Conservation (phyloP, 2,888 invertebrate genomes). For the Cybosia mesomella region DNA sequence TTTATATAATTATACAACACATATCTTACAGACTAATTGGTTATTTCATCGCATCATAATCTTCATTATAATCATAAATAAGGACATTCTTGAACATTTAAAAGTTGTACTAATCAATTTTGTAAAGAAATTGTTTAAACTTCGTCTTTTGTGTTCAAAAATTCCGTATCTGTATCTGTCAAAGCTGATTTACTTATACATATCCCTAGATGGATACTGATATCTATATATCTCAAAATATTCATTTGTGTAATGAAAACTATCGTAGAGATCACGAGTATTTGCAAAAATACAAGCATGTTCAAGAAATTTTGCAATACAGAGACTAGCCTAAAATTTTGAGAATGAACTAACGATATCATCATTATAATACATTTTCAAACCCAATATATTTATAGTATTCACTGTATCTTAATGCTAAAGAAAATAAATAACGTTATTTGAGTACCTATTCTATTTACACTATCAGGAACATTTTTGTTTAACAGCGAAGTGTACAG, state of each 20-base stretch:
- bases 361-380: background rate
- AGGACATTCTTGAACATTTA: conserved; percentile 24
- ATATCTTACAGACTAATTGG: conserved; percentile 58
- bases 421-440: conserved; percentile 24
- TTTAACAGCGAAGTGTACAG: conserved; percentile 28
- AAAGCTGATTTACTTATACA: background rate
- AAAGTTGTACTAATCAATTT: conserved; percentile 25
- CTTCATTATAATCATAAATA: conserved; percentile 26
- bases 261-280: background rate
- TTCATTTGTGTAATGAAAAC: background rate
- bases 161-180: background rate
- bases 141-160: background rate
- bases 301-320: background rate
- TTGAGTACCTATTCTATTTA: conserved; percentile 39
- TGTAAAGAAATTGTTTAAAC: background rate
- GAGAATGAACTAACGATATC: background rate
- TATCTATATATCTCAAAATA: background rate
- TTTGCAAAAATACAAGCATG: background rate
- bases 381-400: conserved; percentile 6
- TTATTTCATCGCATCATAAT: conserved; percentile 67
- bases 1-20: conserved; percentile 7
- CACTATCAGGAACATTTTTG: conserved; percentile 56
- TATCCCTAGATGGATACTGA: background rate
- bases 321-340: conserved; percentile 3
- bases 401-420: background rate